A percentile compares a stretch with the other conserved stretches of the same genome.
Conservation (phyloP, 35 echinoderm and acorn worm species). For the Heliocidaris erythrogramma region DNA sequence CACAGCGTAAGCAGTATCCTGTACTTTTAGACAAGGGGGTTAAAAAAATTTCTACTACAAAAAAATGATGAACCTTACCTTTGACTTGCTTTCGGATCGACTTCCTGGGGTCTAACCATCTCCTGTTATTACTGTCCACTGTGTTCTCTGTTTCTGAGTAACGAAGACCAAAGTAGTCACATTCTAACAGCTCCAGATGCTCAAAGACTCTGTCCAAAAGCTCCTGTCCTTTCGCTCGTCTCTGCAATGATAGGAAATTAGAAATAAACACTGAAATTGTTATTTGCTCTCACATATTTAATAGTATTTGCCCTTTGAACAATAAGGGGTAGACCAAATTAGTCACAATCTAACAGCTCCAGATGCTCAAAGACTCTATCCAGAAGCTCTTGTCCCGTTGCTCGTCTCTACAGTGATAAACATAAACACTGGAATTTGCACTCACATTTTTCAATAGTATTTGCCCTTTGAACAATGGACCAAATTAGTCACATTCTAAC, state of each 20-base stretch:
- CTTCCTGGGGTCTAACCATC: slow-evolving; percentile 83
- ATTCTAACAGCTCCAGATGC: slow-evolving; percentile 88
- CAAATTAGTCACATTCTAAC: slow-evolving; percentile 94
- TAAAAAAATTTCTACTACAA: no score
- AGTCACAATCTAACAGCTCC: slow-evolving; percentile 90
- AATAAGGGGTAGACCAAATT: slow-evolving; percentile 70
- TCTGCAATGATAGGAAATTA: slow-evolving; percentile 46
- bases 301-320: no score
- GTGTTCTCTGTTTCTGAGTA: slow-evolving; percentile 76
- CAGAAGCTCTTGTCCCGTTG: slow-evolving; percentile 79
- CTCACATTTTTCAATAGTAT: no score
- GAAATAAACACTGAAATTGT: not conserved
- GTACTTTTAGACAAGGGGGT: no score
- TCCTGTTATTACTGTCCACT: slow-evolving; percentile 65
- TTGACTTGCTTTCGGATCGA: slow-evolving; percentile 96
- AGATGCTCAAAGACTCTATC: slow-evolving; percentile 82
- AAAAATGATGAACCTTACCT: slow-evolving; percentile 60
- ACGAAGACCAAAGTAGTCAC: slow-evolving; percentile 95
- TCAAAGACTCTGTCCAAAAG: slow-evolving; percentile 80
- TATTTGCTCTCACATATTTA: not conserved
- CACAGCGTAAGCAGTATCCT: no score
- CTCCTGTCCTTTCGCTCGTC: slow-evolving; percentile 77
- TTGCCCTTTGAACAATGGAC: not conserved
- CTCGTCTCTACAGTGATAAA: slow-evolving; percentile 58
- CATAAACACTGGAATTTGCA: not conserved